Evolutionary conservation across 1,140 invertebrate species (phyloP).

Genomic region (Cepaea nemoralis): DNA sequence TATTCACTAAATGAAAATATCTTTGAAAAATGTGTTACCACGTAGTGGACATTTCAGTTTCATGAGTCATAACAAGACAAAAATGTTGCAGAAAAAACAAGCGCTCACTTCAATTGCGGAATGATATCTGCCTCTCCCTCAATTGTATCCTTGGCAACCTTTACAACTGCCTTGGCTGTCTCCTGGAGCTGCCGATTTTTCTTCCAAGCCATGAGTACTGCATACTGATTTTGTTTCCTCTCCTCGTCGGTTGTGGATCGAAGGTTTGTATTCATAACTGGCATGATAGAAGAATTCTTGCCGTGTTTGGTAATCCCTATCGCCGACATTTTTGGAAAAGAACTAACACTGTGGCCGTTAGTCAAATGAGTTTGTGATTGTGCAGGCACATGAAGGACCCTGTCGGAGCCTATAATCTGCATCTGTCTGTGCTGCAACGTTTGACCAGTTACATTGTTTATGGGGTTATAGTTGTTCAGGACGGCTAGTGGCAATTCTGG

Average conservation of each 20-base stretch:
- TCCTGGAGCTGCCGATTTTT: conserved; percentile 4
- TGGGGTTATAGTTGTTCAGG: neutral
- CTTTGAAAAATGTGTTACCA: too few relatives aligned
- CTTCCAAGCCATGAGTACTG: conserved; percentile 26
- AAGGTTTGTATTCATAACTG: neutral
- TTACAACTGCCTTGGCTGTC: neutral
- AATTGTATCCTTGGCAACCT: neutral
- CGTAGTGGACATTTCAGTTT: neutral
- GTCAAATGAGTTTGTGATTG: neutral
- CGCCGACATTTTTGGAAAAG: conserved; percentile 26
- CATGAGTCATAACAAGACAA: too few relatives aligned
- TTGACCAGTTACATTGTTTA: neutral
- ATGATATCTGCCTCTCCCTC: conserved; percentile 30
- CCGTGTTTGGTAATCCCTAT: conserved; percentile 34
- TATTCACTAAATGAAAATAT: too few relatives aligned
- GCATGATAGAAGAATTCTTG: neutral
- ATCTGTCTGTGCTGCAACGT: neutral
- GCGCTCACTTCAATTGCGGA: conserved; percentile 21
- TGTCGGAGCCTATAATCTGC: neutral
- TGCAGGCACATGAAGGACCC: neutral
- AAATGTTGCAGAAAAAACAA: neutral
- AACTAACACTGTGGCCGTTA: neutral
- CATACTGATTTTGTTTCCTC: conserved; percentile 19
- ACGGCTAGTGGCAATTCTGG: neutral
- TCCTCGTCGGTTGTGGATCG: conserved; percentile 6